Evolutionary conservation across 1,140 invertebrate genomes (phyloP), one percentile per base, ranked within the genome.

Genomic region (Acromyrmex heyeri): DNA sequence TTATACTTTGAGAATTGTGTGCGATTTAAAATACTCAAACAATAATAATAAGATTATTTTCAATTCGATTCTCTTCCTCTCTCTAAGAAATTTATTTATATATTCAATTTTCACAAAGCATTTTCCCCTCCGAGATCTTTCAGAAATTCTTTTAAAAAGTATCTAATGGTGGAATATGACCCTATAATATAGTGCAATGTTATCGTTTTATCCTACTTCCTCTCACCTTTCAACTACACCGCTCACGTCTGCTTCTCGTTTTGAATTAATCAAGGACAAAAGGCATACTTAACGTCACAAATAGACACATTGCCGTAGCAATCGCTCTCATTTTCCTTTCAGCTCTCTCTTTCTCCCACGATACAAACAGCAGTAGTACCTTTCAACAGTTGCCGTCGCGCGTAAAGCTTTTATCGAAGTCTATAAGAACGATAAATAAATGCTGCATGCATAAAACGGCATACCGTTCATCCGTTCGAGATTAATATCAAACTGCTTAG

Each of bases 231-330:
- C 75, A 62, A 62, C 34, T 5, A 27, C 34, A 38, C 10, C 21
- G 24, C 24, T n/a, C 76, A 50, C 34, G 10, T 79, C 59, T 69
- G 38, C 64, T 14, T 69, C 30, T 34, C 48, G 48, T 50, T 81
- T 34, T 81, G 77, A 81, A 81, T 81, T 81, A 81, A 81, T 81
- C 77, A 81, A 81, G 64, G 76, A 65, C 76, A 48, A 65, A 61
- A 65, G 64, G 65, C 77, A 57, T 81, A 81, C 64, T 55, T 81
- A 81, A 30, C n/a, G 30, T 34, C 64, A 30, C 64, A 55, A 69
- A 81, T 81, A 81, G 77, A 81, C 16, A 55, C 30, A 70, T 81
- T 34, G 48, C 77, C 77, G 64, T 62, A 83, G 69, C 79, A 44
- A 83, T 75, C 48, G 79, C 79, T 81, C 76, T 64, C 70, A 27